Conservation (phyloP, 2,797 vertebrate genomes). For the Diplodus sargus region DNA sequence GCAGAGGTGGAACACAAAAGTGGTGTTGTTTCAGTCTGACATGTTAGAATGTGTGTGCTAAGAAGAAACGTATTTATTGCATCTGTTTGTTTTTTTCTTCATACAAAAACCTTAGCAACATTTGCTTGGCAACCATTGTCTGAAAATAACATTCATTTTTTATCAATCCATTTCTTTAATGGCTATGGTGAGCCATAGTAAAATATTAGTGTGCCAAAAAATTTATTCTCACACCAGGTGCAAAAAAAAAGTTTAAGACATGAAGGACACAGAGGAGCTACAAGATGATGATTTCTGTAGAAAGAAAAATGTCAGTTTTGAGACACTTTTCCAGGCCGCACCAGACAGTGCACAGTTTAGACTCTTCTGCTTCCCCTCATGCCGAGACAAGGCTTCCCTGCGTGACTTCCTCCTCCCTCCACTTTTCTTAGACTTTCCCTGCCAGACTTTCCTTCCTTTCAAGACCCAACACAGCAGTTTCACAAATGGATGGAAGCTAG, state of each 20-base stretch:
- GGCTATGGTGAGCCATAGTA: neutral
- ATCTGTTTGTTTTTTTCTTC: neutral
- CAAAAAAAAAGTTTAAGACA: neutral
- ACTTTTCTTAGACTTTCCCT: neutral
- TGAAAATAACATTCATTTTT: neutral
- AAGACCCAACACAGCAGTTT: no score
- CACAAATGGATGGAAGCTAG: no score
- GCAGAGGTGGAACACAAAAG: no score
- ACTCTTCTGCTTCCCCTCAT: no score
- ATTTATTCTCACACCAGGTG: neutral
- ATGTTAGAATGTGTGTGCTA: neutral
- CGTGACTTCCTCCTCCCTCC: neutral
- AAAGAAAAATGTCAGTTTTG: neutral
- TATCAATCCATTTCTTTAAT: no score
- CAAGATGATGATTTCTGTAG: neutral
- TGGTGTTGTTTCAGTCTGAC: neutral
- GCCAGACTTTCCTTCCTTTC: no score
- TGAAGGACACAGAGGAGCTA: neutral
- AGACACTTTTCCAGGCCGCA: neutral
- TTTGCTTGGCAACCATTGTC: neutral
- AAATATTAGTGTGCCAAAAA: neutral
- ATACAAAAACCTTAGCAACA: neutral
- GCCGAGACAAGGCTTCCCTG: neutral
- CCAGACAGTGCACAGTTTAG: neutral
- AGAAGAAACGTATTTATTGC: neutral